These are phyloP conservation scores for Gouania willdenowi DNA, from an alignment of 2,797 vertebrate genomes.

Conservation along the genomic window DNA sequence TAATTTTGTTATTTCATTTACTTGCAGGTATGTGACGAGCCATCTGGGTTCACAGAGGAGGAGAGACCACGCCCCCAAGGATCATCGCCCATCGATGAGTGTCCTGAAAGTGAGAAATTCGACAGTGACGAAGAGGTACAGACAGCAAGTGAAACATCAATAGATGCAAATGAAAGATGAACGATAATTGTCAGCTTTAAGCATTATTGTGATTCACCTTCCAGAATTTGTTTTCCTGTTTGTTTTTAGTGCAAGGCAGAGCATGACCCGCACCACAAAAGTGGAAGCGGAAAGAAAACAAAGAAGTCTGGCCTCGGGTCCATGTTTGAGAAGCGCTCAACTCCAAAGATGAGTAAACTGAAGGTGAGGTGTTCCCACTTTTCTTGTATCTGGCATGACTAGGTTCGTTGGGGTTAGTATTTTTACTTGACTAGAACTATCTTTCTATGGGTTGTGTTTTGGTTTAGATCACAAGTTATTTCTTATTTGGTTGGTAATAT, in stretches of 20 bases:
- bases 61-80: conserved; percentile 93
- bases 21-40: conserved; percentile 81
- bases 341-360: conserved; percentile 79
- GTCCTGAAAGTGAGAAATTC: conserved; percentile 70
- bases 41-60: conserved; percentile 75
- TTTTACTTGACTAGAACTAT: no score
- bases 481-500: no score
- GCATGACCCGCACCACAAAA: conserved; percentile 60
- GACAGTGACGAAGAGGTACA: conserved; percentile 77
- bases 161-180: no score
- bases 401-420: no score
- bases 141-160: neutral
- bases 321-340: conserved; percentile 75
- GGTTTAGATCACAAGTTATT: no score
- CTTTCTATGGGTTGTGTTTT: no score
- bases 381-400: no score
- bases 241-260: conserved; percentile 58
- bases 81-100: conserved; percentile 94
- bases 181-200: no score
- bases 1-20: neutral
- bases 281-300: conserved; percentile 66
- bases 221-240: conserved; percentile 31
- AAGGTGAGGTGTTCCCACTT: conserved; percentile 74
- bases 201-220: neutral
- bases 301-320: conserved; percentile 73